Conservation (phyloP, 2,113 vertebrate species). For the Macrotus californicus region DNA sequence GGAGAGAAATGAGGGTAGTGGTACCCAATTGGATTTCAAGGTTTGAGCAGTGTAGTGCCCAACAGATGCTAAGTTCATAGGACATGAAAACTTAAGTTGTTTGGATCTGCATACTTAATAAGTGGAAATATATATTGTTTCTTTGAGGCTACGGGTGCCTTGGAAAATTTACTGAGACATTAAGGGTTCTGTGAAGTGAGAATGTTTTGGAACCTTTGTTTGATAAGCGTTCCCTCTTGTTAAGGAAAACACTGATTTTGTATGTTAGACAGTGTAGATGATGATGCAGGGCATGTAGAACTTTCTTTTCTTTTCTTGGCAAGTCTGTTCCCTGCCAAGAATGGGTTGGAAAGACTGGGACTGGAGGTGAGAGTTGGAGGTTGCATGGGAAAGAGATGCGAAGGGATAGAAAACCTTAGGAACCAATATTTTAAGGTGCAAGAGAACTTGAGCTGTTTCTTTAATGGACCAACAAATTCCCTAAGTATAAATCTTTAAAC, state of each 20-base stretch:
- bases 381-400: not conserved
- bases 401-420: not conserved
- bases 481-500: not conserved
- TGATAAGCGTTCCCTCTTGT: not conserved
- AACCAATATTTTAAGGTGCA: not conserved
- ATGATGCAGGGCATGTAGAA: not conserved
- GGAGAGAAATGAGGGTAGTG: not conserved
- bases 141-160: not conserved
- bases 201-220: slow-evolving; percentile 22
- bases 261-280: not conserved
- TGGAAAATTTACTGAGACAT: not conserved
- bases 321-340: not conserved
- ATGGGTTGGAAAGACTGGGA: not conserved
- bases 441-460: not conserved
- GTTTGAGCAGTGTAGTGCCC: not conserved
- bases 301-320: not conserved
- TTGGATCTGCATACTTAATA: not conserved
- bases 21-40: not conserved
- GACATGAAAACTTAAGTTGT: not conserved
- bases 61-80: not conserved
- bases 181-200: not conserved
- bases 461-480: not conserved
- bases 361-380: not conserved
- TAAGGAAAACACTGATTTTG: not conserved
- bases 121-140: not conserved